Evolutionary conservation across 2,113 vertebrate genomes (phyloP).

Genomic region (Oceanodroma tethys): DNA sequence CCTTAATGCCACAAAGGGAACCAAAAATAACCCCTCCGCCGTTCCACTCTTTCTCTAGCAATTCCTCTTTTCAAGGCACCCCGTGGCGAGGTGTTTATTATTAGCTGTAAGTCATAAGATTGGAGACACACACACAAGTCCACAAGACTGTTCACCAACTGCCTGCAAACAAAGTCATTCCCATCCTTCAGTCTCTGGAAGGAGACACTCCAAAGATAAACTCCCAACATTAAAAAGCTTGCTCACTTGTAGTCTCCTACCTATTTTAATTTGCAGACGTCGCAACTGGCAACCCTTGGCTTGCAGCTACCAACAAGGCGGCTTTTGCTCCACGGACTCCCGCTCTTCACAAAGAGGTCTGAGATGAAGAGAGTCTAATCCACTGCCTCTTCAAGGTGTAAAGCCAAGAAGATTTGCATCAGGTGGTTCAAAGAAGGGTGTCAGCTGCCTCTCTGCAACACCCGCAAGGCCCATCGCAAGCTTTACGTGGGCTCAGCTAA

Average conservation of each 20-base stretch:
- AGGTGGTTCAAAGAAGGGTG: background rate
- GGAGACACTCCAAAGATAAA: background rate
- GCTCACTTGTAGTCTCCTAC: background rate
- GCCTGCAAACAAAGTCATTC: background rate
- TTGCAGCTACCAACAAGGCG: background rate
- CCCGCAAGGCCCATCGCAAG: background rate
- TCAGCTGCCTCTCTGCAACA: background rate
- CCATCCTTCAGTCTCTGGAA: background rate
- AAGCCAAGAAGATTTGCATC: background rate
- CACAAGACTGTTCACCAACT: background rate
- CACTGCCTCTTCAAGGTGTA: background rate
- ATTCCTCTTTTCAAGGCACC: background rate
- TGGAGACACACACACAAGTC: background rate
- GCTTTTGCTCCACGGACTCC: background rate
- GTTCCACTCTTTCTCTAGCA: background rate
- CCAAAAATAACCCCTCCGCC: background rate
- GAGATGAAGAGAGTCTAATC: background rate
- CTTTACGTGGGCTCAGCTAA: background rate
- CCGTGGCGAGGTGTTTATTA: background rate
- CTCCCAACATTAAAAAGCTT: background rate
- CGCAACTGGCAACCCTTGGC: background rate
- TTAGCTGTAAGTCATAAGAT: background rate
- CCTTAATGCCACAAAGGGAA: background rate
- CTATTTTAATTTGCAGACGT: background rate
- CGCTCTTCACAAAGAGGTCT: background rate